A percentile compares a stretch with the other conserved stretches of the same genome.
Conservation (phyloP, 92 coral and sea anemone genomes). For the Muricea muricata region DNA sequence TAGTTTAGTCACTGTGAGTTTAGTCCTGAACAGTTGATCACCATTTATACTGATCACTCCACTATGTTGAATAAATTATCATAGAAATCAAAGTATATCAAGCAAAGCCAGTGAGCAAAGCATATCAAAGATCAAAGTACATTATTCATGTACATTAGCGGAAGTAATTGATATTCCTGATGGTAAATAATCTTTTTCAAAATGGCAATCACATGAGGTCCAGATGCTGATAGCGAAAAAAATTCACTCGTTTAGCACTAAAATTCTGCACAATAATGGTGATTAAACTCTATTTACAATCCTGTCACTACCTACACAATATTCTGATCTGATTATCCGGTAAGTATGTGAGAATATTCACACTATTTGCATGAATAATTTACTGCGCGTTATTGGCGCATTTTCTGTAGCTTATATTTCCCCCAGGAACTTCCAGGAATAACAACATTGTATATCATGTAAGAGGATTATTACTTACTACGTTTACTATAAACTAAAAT, state of each 20-base stretch:
- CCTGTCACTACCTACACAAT: background rate
- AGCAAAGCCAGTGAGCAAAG: too few relatives aligned
- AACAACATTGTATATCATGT: too few relatives aligned
- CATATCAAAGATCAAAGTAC: too few relatives aligned
- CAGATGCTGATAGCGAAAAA: too few relatives aligned
- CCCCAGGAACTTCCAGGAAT: background rate
- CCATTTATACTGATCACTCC: background rate
- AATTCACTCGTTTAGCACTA: background rate
- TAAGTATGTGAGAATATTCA: background rate
- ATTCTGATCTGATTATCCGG: background rate
- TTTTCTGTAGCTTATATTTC: background rate
- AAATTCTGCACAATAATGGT: background rate
- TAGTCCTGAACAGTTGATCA: background rate
- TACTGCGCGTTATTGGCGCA: background rate
- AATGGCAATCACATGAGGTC: background rate
- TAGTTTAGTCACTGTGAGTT: background rate
- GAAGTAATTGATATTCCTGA: background rate
- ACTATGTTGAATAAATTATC: constrained; percentile 23
- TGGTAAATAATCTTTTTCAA: background rate
- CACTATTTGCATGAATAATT: background rate
- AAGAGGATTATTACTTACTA: too few relatives aligned
- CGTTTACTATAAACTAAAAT: too few relatives aligned
- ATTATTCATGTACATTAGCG: too few relatives aligned
- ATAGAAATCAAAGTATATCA: background rate
- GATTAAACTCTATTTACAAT: background rate